Evolutionary conservation across 1,140 invertebrate species (phyloP).

Genomic region (Cydia amplana): DNA sequence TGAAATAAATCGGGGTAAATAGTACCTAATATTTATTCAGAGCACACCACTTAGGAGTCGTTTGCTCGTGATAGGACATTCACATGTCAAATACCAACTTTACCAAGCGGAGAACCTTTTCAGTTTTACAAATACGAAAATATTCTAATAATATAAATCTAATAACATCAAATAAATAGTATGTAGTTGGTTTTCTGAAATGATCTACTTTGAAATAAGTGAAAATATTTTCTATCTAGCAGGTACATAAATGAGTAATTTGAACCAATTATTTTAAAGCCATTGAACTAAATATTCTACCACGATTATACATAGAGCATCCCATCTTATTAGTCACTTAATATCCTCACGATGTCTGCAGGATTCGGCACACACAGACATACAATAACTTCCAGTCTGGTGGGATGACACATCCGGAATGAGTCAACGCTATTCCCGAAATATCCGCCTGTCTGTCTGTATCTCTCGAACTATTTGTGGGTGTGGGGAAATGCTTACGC

Average conservation of each 20-base stretch:
- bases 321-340: neutral
- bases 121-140: neutral
- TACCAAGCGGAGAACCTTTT: neutral
- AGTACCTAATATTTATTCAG: conserved; percentile 6
- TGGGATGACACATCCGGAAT: conserved; percentile 28
- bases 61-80: conserved; percentile 8
- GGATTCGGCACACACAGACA: neutral
- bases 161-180: too few species aligned
- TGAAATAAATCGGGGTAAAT: too few species aligned
- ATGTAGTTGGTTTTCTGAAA: too few species aligned
- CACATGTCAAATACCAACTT: neutral
- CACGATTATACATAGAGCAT: neutral
- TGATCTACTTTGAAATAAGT: too few species aligned
- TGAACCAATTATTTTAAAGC: too few species aligned
- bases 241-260: too few species aligned
- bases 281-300: too few species aligned
- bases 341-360: neutral
- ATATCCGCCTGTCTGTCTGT: conserved; percentile 19
- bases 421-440: conserved; percentile 16
- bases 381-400: conserved; percentile 26
- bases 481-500: conserved; percentile 1
- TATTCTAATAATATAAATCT: neutral
- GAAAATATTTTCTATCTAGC: too few species aligned
- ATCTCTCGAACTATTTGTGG: conserved; percentile 13
- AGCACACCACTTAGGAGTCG: neutral